Base-by-base conservation (phyloP, 2,888 invertebrate species). In the Ptychoptera albimana region DNA sequence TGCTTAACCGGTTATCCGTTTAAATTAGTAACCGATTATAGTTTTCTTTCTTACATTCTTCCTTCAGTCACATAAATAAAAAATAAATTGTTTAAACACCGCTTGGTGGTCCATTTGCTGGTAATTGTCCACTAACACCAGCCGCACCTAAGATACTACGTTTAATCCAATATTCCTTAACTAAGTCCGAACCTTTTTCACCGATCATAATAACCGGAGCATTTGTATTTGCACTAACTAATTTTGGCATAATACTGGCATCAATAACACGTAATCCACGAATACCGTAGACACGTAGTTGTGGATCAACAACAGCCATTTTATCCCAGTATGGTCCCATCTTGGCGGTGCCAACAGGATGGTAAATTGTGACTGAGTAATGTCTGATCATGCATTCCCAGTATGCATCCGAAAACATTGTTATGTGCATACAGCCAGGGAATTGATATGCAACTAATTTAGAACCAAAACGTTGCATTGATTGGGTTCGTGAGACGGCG, bases 251-350 rank as follows among this genome's bases (percentile, higher is more conserved):
- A 15, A 87, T 82, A 45, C 85, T 85, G 0, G 85, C 87, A 55
- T 88, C 87, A 48, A 85, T 79, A 0, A 88, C 87, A 11, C 88
- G 67, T 5, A 88, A 61, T 0, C 85, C 83, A 50, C 77, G 75
- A 1, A 87, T 69, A 1, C 87, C 88, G 53, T 87, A 84, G 1
- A 88, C 86, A 44, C 78, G 67, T 8, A 87, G 61, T 54, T 84
- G 77, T 2, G 81, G 76, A 59, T 88, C 86, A 0, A 88, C 87
- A 0, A 88, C 88, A 0, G 87, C 87, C 7, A 78, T 78, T 11
- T 74, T 72, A 56, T 88, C 88, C 82, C 83, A 85, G 52, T 78
- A 79, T 0, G 88, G 87, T 0, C 88, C 89, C 89, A 89, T 89
- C 59, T 87, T 88, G 38, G 82, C 82, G 0, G 88, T 89, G 1